These are phyloP conservation scores for Micronycteris hirsuta DNA, from an alignment of 2,113 vertebrate genomes.

Conservation along the genomic window DNA sequence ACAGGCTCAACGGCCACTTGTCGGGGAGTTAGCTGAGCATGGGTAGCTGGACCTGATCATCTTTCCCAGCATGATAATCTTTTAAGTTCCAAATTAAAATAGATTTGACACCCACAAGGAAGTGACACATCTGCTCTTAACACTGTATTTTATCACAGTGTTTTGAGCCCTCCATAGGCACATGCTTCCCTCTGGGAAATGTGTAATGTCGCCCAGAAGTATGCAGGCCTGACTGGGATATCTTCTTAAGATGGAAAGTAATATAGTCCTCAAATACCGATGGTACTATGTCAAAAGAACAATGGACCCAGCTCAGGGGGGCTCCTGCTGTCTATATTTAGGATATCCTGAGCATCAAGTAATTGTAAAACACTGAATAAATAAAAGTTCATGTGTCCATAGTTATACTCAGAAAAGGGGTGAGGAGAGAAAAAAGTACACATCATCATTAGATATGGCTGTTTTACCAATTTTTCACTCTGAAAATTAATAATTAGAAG, in stretches of 20 bases:
- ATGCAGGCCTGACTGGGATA: background rate
- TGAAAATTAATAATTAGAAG: background rate
- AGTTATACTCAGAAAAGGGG: background rate
- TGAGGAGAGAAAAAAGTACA: background rate
- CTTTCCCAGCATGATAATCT: conserved; percentile 4
- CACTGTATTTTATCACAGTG: background rate
- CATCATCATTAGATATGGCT: background rate
- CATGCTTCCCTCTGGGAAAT: background rate
- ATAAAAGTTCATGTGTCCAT: background rate
- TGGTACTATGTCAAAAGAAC: background rate
- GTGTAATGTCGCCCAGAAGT: background rate
- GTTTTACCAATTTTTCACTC: background rate
- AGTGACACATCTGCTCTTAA: background rate
- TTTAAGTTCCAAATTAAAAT: background rate
- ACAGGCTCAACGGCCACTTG: background rate
- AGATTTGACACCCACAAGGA: background rate
- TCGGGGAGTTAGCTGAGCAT: background rate
- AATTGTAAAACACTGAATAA: background rate
- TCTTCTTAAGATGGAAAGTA: background rate
- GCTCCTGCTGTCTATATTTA: background rate
- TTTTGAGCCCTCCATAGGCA: background rate
- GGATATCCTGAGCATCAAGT: background rate
- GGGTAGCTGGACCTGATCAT: background rate
- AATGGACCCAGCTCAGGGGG: background rate
- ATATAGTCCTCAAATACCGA: background rate